Evolutionary conservation across 2,113 vertebrate species (phyloP).

Genomic region (Chrysemys picta): DNA sequence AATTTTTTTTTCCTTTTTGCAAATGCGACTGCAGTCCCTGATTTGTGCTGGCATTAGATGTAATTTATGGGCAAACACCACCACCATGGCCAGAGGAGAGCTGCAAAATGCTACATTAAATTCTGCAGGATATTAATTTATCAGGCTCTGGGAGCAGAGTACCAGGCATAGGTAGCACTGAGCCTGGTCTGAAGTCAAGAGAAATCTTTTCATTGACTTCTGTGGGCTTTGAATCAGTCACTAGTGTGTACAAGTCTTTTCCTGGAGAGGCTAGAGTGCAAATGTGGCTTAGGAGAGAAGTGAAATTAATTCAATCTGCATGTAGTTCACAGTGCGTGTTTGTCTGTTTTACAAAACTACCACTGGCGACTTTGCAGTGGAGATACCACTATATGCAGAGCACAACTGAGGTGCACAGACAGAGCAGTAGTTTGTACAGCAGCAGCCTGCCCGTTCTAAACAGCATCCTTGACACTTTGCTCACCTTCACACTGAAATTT

Average conservation of each 20-base stretch:
- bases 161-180: accelerated
- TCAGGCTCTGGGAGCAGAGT: accelerated
- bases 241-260: accelerated
- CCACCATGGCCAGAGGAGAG: accelerated
- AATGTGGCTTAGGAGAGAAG: accelerated
- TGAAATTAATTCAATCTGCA: accelerated
- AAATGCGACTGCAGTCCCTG: not conserved
- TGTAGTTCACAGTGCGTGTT: not conserved
- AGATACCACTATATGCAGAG: accelerated
- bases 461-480: not conserved
- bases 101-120: accelerated
- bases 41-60: not conserved
- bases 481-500: not conserved
- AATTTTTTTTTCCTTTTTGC: not conserved
- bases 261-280: not conserved
- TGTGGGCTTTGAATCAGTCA: accelerated
- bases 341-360: not conserved
- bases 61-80: accelerated
- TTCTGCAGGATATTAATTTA: accelerated
- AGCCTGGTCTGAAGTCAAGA: accelerated
- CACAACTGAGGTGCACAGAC: not conserved
- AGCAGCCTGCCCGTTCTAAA: not conserved
- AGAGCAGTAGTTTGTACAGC: not conserved
- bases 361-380: accelerated
- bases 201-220: accelerated